Evolutionary conservation across 2,888 invertebrate species (phyloP).

Genomic region (Salticus scenicus): DNA sequence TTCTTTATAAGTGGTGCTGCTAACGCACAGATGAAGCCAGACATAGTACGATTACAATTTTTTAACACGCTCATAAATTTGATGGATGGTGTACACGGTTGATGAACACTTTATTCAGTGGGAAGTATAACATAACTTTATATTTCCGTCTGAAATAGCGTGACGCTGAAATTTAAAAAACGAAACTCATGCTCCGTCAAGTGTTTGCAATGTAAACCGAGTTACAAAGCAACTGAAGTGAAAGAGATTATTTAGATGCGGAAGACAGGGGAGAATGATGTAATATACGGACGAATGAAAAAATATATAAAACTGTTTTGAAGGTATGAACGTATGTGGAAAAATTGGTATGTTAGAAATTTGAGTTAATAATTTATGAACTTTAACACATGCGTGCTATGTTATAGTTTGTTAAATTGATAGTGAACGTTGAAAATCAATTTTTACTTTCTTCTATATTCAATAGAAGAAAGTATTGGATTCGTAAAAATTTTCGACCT

Average conservation of each 20-base stretch:
- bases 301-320: too few species aligned
- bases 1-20: too few species aligned
- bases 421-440: too few species aligned
- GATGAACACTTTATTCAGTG: slow-evolving; percentile 3
- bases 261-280: not conserved
- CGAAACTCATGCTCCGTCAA: not conserved
- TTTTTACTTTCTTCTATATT: too few species aligned
- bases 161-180: slow-evolving; percentile 17
- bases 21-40: too few species aligned
- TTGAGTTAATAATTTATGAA: too few species aligned
- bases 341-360: too few species aligned
- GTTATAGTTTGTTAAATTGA: too few species aligned
- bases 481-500: too few species aligned
- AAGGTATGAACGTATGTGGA: too few species aligned
- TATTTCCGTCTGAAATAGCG: slow-evolving; percentile 39
- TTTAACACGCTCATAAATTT: slow-evolving; percentile 51
- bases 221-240: slow-evolving; percentile 2
- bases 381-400: too few species aligned
- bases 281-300: not conserved
- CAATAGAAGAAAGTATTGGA: too few species aligned
- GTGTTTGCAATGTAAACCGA: not conserved
- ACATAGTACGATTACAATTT: slow-evolving; percentile 32
- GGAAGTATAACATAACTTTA: slow-evolving; percentile 38
- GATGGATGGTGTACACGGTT: slow-evolving; percentile 40
- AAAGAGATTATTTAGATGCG: not conserved